Evolutionary conservation across 2,888 invertebrate species (phyloP), one percentile per base, ranked within the genome.

Genomic region (Drosophila aldrichi): DNA sequence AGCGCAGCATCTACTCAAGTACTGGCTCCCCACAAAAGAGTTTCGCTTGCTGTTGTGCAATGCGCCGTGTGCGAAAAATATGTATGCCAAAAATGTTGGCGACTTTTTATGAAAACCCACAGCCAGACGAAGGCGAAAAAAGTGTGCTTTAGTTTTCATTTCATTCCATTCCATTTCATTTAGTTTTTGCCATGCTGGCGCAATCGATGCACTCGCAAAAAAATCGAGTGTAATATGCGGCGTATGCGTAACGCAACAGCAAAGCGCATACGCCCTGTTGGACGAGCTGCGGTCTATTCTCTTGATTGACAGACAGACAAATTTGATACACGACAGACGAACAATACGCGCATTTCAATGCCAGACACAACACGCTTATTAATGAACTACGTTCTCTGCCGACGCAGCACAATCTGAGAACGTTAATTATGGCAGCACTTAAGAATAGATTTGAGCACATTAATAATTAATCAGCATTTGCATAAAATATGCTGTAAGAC

Each of bases 181-280:
- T 68, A 48, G 34, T 51, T 71, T 66, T 20, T 14, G 22, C 8
- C n/a, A 8, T 25, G 20, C 51, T 78, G 75, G 55, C 71, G 77
- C 63, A 70, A 77, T 67, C 55, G 51, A 34, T 41, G 58, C 74
- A 48, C 56, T 44, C 25, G 54, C 25, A 68, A 69, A 29, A 29
- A 29, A 32, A 9, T 2, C 7, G 10, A 49, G 12, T 48, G 55
- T 34, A 52, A 44, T 3, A 79, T 29, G 41, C 44, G 59, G 63
- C 78, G 77, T 73, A 78, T 79, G 63, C 60, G 78, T 69, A 79
- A 76, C 60, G 36, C 48, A 43, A 58, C 22, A 59, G 18, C 58
- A 54, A 69, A 32, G 69, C 77, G 59, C 69, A 78, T 79, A 66
- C 79, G 78, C 69, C 71, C 58, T 52, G 60, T 73, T 76, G 65